These are phyloP conservation scores for Tribolium freemani DNA, from an alignment of 2,888 invertebrate genomes.

Conservation along the genomic window DNA sequence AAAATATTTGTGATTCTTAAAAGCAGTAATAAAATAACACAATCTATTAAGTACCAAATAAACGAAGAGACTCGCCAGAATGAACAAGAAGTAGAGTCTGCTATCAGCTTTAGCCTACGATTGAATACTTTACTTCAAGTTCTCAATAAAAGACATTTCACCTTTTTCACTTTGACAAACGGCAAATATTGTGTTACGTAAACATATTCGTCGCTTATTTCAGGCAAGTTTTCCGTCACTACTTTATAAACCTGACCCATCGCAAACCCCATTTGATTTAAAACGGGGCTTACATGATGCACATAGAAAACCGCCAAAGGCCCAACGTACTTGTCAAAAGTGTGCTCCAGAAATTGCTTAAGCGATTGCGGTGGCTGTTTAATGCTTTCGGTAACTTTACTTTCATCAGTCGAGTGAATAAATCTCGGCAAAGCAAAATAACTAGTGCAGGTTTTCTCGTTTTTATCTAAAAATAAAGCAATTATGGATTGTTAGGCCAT, in stretches of 20 bases:
- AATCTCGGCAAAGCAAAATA: conserved; percentile 3
- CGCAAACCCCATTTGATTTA: too few species aligned
- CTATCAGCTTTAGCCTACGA: conserved; percentile 21
- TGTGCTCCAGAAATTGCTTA: too few species aligned
- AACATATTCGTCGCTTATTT: neutral
- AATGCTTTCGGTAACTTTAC: too few species aligned
- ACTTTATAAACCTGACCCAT: too few species aligned
- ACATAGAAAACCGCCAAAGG: too few species aligned
- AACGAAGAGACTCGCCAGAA: neutral
- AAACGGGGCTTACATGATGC: too few species aligned
- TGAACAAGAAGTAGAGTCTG: conserved; percentile 11
- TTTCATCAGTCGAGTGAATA: neutral
- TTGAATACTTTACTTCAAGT: neutral
- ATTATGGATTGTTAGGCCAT: neutral
- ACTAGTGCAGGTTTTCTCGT: conserved; percentile 1
- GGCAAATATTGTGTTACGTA: neutral
- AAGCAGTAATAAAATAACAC: neutral
- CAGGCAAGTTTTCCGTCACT: neutral
- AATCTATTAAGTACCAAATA: neutral
- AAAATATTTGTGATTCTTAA: neutral
- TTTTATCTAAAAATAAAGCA: neutral
- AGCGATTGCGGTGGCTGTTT: too few species aligned
- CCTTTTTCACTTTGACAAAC: conserved; percentile 9
- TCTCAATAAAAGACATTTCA: neutral
- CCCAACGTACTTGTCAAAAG: too few species aligned